These are phyloP conservation scores for Brachypodius melanocephalos DNA, from an alignment of 2,113 vertebrate genomes.

Conservation along the genomic window DNA sequence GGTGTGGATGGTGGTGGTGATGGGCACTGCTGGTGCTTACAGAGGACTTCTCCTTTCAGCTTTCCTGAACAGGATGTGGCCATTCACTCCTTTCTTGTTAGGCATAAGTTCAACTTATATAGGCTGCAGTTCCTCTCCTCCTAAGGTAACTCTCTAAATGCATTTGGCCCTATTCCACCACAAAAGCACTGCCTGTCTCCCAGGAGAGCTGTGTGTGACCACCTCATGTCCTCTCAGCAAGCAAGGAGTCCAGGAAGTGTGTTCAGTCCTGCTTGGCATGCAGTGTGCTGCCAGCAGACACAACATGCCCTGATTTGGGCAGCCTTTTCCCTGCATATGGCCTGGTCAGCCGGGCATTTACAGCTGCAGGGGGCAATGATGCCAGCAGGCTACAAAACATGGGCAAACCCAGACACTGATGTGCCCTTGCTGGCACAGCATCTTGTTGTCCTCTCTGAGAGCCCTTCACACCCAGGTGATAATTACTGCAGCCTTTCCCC, in stretches of 20 bases:
- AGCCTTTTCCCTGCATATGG: not conserved
- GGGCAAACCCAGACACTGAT: not conserved
- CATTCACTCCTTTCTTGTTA: not conserved
- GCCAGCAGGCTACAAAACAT: fast-evolving
- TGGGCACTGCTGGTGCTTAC: not conserved
- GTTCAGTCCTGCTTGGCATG: not conserved
- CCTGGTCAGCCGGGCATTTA: not conserved
- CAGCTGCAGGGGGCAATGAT: not conserved
- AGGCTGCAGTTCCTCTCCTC: not conserved
- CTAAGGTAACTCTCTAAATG: not conserved
- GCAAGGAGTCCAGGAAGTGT: not conserved
- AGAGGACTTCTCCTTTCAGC: not conserved
- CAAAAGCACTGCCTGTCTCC: not conserved
- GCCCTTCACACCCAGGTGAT: not conserved
- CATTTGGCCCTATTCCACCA: not conserved
- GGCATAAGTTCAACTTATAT: not conserved
- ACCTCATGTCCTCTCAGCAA: not conserved
- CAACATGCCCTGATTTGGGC: not conserved
- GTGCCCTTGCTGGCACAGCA: not conserved
- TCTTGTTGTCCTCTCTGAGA: not conserved
- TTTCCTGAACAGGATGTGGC: not conserved
- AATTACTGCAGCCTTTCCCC: not conserved
- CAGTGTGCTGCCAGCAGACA: not conserved
- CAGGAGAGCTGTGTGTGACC: not conserved
- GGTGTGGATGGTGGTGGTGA: not conserved